Evolutionary conservation across 53 echinoderm and acorn worm species (phyloP).

Genomic region (Henricia sp.): DNA sequence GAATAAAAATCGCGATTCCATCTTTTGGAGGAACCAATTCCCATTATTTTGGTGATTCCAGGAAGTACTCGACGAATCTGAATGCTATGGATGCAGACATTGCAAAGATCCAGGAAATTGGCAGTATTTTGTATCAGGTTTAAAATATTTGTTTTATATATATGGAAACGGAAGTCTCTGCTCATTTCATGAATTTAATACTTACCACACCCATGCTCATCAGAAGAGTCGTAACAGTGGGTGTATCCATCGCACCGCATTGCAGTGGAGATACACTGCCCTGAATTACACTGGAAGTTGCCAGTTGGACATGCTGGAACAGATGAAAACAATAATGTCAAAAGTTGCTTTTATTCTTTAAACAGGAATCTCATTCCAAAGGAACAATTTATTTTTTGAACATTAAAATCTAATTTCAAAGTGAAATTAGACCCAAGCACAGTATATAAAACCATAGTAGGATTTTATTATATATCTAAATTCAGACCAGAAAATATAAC

Average conservation of each 20-base stretch:
- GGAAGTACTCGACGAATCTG: too few species aligned
- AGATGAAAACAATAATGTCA: background rate
- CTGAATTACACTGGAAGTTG: constrained; percentile 28
- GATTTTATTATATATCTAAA: too few species aligned
- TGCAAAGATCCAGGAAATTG: background rate
- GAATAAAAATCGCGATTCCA: too few species aligned
- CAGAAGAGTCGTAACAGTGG: constrained; percentile 32
- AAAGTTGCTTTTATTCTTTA: too few species aligned
- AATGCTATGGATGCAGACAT: too few species aligned
- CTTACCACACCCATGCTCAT: constrained; percentile 50
- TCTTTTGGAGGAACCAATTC: too few species aligned
- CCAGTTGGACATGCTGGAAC: constrained; percentile 40
- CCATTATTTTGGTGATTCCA: too few species aligned
- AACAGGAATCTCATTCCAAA: too few species aligned
- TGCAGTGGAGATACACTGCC: constrained; percentile 25
- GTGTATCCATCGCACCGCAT: constrained; percentile 6
- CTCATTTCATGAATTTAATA: background rate
- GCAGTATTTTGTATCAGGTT: background rate
- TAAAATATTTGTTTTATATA: background rate
- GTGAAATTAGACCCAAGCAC: too few species aligned
- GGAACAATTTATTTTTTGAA: too few species aligned
- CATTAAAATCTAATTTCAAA: too few species aligned
- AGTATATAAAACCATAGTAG: background rate
- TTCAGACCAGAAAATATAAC: too few species aligned
- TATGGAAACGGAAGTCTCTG: background rate